Percentiles rank a stretch among this genome's conserved stretches.
phyloP scores from a whole-genome alignment of 2,797 vertebrate genomes.

The Pseudotriccus pelzelni region DNA sequence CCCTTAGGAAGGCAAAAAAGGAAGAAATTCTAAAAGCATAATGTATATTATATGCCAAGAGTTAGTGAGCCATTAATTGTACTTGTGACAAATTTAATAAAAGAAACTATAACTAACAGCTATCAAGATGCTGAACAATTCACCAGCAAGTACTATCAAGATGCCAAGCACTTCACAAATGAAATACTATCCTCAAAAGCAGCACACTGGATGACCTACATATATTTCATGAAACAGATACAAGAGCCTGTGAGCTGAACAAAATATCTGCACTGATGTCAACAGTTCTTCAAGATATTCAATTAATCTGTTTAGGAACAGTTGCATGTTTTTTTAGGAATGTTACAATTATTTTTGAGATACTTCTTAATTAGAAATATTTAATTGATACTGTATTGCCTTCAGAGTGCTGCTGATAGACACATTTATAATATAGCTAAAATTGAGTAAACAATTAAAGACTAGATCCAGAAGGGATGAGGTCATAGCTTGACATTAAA shows the following conservation, averaged over 20 bases:
- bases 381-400: background rate
- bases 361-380: background rate
- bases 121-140: background rate
- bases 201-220: background rate
- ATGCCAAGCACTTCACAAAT: background rate
- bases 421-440: background rate
- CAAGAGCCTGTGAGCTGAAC: background rate
- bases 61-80: background rate
- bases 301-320: background rate
- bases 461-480: background rate
- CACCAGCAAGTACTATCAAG: background rate
- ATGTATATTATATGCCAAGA: background rate
- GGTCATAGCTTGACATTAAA: background rate
- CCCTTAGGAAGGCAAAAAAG: background rate
- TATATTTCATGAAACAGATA: background rate
- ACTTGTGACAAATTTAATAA: background rate
- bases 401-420: background rate
- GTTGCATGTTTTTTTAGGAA: background rate
- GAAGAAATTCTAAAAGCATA: background rate
- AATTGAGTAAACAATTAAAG: background rate
- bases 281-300: background rate
- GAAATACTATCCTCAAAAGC: background rate
- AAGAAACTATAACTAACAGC: conserved; percentile 3
- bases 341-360: background rate
- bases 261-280: background rate